These are phyloP conservation scores for Malacoctenus gilli DNA, from an alignment of 2,797 vertebrate genomes.

Conservation along the genomic window DNA sequence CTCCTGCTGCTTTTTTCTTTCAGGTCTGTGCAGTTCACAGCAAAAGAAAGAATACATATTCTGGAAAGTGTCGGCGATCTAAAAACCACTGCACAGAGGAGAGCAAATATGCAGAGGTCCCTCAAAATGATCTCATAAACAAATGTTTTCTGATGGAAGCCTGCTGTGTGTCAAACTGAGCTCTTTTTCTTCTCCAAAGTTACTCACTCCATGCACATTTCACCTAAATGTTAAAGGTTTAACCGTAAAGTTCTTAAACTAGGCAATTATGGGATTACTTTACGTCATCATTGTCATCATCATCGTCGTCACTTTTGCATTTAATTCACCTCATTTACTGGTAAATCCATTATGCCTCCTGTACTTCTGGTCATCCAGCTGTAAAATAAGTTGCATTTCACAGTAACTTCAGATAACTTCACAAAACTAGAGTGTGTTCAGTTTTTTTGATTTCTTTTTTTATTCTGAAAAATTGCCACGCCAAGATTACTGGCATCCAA, in stretches of 20 bases:
- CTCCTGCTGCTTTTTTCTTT: neutral
- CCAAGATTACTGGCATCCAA: too few species aligned
- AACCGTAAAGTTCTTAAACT: neutral
- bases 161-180: conserved; percentile 11
- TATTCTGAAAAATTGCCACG: too few species aligned
- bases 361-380: neutral
- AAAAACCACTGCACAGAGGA: too few species aligned
- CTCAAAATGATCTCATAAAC: too few species aligned
- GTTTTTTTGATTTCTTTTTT: too few species aligned
- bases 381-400: too few species aligned
- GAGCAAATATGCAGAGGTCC: neutral
- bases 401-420: too few species aligned
- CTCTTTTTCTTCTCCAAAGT: conserved; percentile 6
- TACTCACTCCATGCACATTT: conserved; percentile 50
- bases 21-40: neutral
- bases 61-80: too few species aligned
- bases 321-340: neutral
- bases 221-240: conserved; percentile 13
- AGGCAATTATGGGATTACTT: neutral
- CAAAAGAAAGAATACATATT: too few species aligned
- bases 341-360: neutral
- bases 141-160: too few species aligned
- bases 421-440: too few species aligned
- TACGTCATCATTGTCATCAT: conserved; percentile 27
- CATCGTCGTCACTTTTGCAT: conserved; percentile 6